These are phyloP conservation scores for Aphaenogaster rudis DNA, from an alignment of 1,140 invertebrate genomes.

Conservation along the genomic window DNA sequence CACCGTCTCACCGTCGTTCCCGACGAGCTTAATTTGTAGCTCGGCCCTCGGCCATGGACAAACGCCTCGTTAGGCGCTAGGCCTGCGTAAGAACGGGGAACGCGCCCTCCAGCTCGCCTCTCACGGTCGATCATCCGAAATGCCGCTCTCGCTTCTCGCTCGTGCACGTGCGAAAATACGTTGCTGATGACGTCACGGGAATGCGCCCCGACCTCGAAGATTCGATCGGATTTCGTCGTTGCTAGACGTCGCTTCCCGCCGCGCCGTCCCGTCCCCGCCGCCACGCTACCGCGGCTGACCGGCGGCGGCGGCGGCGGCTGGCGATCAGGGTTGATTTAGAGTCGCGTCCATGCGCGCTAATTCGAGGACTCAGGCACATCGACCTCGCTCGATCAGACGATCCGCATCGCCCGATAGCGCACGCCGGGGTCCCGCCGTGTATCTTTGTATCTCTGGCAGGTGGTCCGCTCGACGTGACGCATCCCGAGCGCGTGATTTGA, in stretches of 20 bases:
- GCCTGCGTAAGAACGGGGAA: background rate
- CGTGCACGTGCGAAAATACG: constrained; percentile 62
- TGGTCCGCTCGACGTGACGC: background rate
- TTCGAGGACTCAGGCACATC: constrained; percentile 46
- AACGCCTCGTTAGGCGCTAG: constrained; percentile 38
- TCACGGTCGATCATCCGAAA: constrained; percentile 14
- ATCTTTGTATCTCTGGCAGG: background rate
- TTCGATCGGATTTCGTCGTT: constrained; percentile 51
- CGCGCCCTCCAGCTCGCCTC: background rate
- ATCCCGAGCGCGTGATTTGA: constrained; percentile 46
- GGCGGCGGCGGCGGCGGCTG: background rate
- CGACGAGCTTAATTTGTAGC: constrained; percentile 59
- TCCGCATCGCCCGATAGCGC: background rate
- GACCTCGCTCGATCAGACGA: constrained; percentile 24
- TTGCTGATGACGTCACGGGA: constrained; percentile 54
- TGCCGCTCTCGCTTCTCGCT: constrained; percentile 14
- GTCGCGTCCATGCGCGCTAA: constrained; percentile 47
- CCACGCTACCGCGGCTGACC: background rate
- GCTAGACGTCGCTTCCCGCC: constrained; percentile 41
- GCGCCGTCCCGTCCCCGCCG: background rate
- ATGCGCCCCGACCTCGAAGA: constrained; percentile 61
- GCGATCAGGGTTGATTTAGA: constrained; percentile 57
- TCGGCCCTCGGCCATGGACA: constrained; percentile 42
- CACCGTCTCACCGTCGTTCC: constrained; percentile 26
- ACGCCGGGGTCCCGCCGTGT: background rate